Evolutionary conservation across 37 sponge, comb jelly and placozoan genomes (phyloP).

Genomic region (Ianthella basta): DNA sequence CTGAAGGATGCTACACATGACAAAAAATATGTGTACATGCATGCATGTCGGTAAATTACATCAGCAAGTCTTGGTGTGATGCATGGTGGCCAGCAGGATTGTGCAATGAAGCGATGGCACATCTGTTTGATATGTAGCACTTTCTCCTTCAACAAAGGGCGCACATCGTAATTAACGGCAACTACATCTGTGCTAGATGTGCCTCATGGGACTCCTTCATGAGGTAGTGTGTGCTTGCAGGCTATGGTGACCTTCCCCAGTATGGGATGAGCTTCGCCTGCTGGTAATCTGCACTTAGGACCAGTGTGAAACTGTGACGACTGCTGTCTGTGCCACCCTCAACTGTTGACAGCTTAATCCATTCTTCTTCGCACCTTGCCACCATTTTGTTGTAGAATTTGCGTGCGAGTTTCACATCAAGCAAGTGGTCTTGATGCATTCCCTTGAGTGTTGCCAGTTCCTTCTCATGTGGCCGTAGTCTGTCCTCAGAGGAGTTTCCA

Average conservation of each 20-base stretch:
- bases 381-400: slow-evolving; percentile 4
- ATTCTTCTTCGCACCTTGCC: slow-evolving; percentile 18
- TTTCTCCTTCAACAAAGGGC: too few relatives aligned
- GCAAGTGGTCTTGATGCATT: slow-evolving; percentile 10
- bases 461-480: neutral
- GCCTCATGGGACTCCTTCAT: slow-evolving; percentile 34
- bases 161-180: too few relatives aligned
- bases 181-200: neutral
- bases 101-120: too few relatives aligned
- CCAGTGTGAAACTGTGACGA: slow-evolving; percentile 5
- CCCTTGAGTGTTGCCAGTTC: neutral
- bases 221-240: slow-evolving; percentile 41
- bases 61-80: too few relatives aligned
- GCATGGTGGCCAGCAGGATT: too few relatives aligned
- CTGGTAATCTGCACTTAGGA: slow-evolving; percentile 41
- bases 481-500: slow-evolving; percentile 33
- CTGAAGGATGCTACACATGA: too few relatives aligned
- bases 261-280: slow-evolving; percentile 40
- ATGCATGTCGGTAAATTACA: too few relatives aligned
- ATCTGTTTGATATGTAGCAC: too few relatives aligned
- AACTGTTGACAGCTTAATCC: neutral
- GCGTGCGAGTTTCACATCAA: neutral
- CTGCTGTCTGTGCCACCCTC: neutral
- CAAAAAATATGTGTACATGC: too few relatives aligned
- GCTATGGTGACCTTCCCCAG: slow-evolving; percentile 41